Evolutionary conservation across 2,888 invertebrate species (phyloP), one percentile per base, ranked within the genome.

Genomic region (Baronia brevicornis): DNA sequence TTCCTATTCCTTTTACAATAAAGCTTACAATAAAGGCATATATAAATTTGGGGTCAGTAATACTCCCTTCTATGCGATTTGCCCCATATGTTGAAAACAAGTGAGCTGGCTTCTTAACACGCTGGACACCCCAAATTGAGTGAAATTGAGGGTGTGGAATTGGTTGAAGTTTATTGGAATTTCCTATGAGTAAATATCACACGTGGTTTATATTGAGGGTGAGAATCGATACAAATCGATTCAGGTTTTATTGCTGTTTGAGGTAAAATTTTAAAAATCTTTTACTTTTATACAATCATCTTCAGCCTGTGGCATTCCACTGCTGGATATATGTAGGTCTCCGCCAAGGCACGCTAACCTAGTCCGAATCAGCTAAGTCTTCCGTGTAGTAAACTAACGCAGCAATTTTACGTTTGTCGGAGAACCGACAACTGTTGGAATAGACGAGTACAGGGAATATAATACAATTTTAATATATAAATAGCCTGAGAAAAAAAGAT

Each of bases 111-210:
- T 70, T 67, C 73, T 78, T 73, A 72, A 77, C 60, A 46, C 48
- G 48, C 74, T 73, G 77, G 78, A 78, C 80, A 72, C 80, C 79
- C 80, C 50, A 70, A 72, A 71, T 69, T 70, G 72, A 68, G 72
- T 68, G 69, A 62, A 61, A 55, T 62, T 53, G 52, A 51, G 71
- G 74, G 74, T 69, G 60, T 64, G 62, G 67, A 70, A 73, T 71
- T 50, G 66, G 64, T 51, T 52, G 55, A 33, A 18, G 59, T 71
- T 77, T 78, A 77, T 75, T 72, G 78, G 72, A 72, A 80, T 80
- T 80, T 79, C 72, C 71, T 66, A 52, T 61, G 69, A 61, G 65
- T 61, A 57, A 61, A 65, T 69, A 72, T 68, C 66, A 69, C 70
- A 70, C 69, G 54, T 55, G 44, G 55, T 60, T 49, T 54, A 54